Base-by-base conservation (phyloP, 2,888 invertebrate genomes). In the Abrostola triplasia region DNA sequence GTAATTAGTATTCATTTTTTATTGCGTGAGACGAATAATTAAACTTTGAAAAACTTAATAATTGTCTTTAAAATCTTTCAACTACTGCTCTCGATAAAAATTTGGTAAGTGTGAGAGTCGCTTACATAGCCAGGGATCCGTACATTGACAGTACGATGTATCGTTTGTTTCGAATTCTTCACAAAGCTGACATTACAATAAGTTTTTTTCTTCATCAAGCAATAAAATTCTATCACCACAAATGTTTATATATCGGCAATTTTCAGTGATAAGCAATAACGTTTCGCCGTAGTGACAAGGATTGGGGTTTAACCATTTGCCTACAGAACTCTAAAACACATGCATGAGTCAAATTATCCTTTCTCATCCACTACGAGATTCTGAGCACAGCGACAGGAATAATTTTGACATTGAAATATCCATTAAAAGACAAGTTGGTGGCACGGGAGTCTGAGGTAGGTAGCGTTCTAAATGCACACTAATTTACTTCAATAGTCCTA, bases 401-500 rank as follows among this genome's bases (percentile, higher is more conserved):
- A 67, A 67, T 67, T 71, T 70, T 61, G 67, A 68, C 70, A 76
- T 75, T 73, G 67, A 75, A 76, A 73, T 59, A 59, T 67, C 63
- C 70, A 67, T 73, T 68, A 70, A 79, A 65, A 58, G 24, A 0
- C 50, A 47, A 40, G 35, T 57, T 49, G 52, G 8, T 56, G 49
- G 44, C 42, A 44, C 51, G 24, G 47, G 41, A 65, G 64, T 36
- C 62, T 24, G 59, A 48, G 62, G 37, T 13, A 56, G n/a, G 11
- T 6, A 36, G 38, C 42, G 40, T n/a, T 37, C 59, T 75, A 64
- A 74, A 74, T 65, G 73, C 42, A 36, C 7, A 38, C 61, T 76
- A 64, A 75, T 75, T 70, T 64, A 58, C 73, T 76, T 77, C 76
- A 83, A 80, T 82, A 81, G 71, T 81, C 74, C 73, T 76, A 76